A percentile compares a stretch with the other conserved stretches of the same genome.
Evolutionary conservation across 2,113 vertebrate species (phyloP).

Genomic region (Cinclus mexicanus): DNA sequence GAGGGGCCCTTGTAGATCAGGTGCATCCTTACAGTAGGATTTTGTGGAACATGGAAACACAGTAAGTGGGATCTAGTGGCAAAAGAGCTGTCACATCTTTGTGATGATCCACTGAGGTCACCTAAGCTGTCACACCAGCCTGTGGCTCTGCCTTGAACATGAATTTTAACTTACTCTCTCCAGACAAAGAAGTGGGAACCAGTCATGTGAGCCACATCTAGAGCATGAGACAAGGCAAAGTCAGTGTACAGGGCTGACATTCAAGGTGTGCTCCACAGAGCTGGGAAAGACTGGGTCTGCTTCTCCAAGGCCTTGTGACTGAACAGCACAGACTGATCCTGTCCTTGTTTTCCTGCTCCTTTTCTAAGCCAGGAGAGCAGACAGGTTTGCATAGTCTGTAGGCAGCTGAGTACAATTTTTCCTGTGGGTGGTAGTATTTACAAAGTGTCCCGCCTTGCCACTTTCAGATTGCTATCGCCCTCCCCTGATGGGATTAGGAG

Average conservation of each 20-base stretch:
- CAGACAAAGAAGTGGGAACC: not conserved
- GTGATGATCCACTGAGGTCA: not conserved
- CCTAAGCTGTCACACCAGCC: not conserved
- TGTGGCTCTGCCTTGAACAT: not conserved
- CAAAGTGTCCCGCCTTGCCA: constrained; percentile 17
- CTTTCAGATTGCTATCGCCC: constrained; percentile 25
- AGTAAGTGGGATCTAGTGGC: not conserved
- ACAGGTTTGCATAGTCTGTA: not conserved
- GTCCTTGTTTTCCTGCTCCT: not conserved
- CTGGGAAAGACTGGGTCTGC: not conserved
- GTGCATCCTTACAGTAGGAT: not conserved
- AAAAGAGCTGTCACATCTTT: not conserved
- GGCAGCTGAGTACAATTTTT: not conserved
- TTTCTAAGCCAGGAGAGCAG: not conserved
- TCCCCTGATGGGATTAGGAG: constrained; percentile 19
- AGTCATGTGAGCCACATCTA: not conserved
- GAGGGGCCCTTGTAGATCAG: not conserved
- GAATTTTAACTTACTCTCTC: not conserved
- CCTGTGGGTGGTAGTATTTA: constrained; percentile 48
- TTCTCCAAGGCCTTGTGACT: not conserved
- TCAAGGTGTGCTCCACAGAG: not conserved
- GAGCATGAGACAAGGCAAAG: not conserved
- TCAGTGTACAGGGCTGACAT: not conserved
- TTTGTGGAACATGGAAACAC: not conserved
- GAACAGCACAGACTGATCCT: not conserved